Percentiles rank a stretch among this genome's conserved stretches.
Conservation (phyloP, 2,888 invertebrate species). For the Blera fallax region DNA sequence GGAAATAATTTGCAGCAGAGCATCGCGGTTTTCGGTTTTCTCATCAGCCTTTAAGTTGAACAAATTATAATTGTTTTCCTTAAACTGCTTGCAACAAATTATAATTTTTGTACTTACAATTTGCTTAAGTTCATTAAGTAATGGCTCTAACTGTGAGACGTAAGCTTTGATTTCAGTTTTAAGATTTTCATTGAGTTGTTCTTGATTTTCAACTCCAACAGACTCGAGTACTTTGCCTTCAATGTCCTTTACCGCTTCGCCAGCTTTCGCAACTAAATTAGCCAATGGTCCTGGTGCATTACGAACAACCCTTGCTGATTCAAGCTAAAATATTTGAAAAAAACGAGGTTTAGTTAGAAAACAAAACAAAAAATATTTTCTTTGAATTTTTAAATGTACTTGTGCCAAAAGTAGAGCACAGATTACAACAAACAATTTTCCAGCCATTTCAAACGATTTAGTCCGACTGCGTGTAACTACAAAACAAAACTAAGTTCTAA, state of each 20-base stretch:
- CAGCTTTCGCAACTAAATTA: constrained; percentile 36
- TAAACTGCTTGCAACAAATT: too few relatives aligned
- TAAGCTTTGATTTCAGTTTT: constrained; percentile 27
- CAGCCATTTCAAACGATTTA: constrained; percentile 55
- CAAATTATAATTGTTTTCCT: too few relatives aligned
- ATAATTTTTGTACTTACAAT: constrained; percentile 43
- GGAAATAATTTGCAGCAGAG: constrained; percentile 33
- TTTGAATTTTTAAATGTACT: constrained; percentile 3
- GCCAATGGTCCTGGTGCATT: constrained; percentile 43
- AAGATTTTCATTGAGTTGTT: constrained; percentile 39
- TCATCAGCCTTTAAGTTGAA: constrained; percentile 37
- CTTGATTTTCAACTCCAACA: constrained; percentile 49
- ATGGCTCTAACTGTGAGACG: constrained; percentile 7
- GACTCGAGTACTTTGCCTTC: constrained; percentile 35
- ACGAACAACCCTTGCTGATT: constrained; percentile 54
- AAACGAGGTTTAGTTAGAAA: too few relatives aligned
- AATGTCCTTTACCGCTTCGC: constrained; percentile 23
- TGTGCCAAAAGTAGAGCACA: constrained; percentile 61
- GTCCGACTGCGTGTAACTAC: constrained; percentile 53
- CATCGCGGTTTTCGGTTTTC: constrained; percentile 48
- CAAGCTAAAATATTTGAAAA: constrained; percentile 39
- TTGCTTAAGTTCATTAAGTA: constrained; percentile 39
- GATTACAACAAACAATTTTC: constrained; percentile 47
- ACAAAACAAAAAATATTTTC: neutral
- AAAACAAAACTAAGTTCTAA: constrained; percentile 58